Percentiles rank a stretch among this genome's conserved stretches.
phyloP scores from a whole-genome alignment of 2,113 vertebrate genomes.

The Thomomys bottae region DNA sequence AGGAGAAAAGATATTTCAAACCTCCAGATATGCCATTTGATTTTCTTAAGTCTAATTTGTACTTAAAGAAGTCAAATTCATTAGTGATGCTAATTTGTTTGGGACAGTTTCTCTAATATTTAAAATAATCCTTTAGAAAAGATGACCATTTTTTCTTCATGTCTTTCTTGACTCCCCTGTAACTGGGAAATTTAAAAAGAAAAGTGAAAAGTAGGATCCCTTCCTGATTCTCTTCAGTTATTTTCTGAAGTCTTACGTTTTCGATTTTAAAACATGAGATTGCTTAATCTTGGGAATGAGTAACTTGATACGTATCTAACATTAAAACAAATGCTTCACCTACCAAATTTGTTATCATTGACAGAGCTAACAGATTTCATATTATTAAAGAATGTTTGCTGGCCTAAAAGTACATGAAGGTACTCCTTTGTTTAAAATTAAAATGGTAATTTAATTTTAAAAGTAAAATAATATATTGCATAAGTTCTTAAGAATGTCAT shows the following conservation, averaged over 20 bases:
- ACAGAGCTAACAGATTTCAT: conserved; percentile 32
- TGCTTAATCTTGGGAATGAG: background rate
- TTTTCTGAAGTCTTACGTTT: conserved; percentile 1
- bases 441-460: conserved; percentile 44
- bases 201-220: background rate
- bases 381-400: background rate
- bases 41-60: conserved; percentile 31
- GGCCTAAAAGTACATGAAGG: conserved; percentile 13
- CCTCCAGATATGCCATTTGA: background rate
- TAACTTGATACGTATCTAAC: background rate
- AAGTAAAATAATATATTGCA: conserved; percentile 5
- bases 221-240: conserved; percentile 4
- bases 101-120: background rate
- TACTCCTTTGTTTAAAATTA: conserved; percentile 26
- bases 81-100: background rate
- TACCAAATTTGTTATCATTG: background rate
- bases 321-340: conserved; percentile 16
- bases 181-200: conserved; percentile 14
- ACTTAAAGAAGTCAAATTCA: background rate
- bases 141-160: conserved; percentile 10
- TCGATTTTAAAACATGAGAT: conserved; percentile 12
- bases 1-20: conserved; percentile 9
- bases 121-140: background rate
- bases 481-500: conserved; percentile 1
- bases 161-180: background rate